Conservation (phyloP, 2,797 vertebrate genomes). For the Morelia viridis region DNA sequence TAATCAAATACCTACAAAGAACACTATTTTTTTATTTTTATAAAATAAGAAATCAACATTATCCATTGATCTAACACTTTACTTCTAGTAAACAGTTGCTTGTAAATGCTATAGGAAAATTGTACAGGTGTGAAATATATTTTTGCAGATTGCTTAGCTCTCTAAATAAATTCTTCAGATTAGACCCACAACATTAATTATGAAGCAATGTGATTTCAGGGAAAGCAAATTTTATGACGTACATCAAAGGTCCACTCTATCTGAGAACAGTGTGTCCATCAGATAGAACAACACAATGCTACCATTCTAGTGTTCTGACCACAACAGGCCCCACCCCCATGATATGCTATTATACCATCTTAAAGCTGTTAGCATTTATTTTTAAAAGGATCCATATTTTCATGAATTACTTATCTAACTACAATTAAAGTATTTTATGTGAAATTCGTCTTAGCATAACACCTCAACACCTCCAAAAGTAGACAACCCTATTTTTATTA, state of each 20-base stretch:
- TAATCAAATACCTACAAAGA: background rate
- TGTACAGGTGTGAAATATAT: slow-evolving; percentile 36
- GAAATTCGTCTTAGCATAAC: background rate
- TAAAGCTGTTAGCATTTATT: background rate
- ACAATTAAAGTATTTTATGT: background rate
- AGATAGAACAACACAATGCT: slow-evolving; percentile 47
- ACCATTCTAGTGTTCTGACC: slow-evolving; percentile 1
- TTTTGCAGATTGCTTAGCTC: slow-evolving; percentile 42
- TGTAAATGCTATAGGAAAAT: background rate
- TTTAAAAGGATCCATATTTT: background rate
- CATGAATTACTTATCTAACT: background rate
- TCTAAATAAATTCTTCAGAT: slow-evolving; percentile 47
- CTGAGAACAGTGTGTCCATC: slow-evolving; percentile 42
- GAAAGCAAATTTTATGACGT: slow-evolving; percentile 55
- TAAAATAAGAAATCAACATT: background rate
- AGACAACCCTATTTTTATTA: background rate
- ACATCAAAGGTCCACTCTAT: slow-evolving; percentile 40
- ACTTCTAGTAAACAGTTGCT: background rate
- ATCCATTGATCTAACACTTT: background rate
- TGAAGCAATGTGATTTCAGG: slow-evolving; percentile 45
- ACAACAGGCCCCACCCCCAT: background rate
- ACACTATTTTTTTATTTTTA: background rate
- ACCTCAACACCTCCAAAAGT: background rate
- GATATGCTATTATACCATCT: background rate
- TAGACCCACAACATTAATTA: slow-evolving; percentile 55